Evolutionary conservation across 2,113 vertebrate species (phyloP).

Genomic region (Butorides virescens): DNA sequence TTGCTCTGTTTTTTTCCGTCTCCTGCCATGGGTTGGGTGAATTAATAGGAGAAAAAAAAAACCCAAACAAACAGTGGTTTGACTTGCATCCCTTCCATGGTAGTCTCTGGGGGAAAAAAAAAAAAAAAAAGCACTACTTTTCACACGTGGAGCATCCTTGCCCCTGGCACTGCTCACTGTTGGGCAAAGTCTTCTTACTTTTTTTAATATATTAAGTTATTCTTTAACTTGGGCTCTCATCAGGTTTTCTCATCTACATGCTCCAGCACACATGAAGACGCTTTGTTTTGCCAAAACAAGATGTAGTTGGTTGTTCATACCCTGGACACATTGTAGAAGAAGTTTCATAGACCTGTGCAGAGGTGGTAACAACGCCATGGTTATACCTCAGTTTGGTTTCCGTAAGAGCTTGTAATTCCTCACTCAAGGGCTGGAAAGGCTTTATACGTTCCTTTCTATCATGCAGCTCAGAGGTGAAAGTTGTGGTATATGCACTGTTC

Average conservation of each 20-base stretch:
- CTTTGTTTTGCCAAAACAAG: background rate
- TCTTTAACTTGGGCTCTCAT: background rate
- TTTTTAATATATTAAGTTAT: background rate
- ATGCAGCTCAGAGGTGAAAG: background rate
- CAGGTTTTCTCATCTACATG: accelerated
- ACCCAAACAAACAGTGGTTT: background rate
- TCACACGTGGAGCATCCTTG: background rate
- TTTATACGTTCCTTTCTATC: background rate
- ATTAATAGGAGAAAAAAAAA: background rate
- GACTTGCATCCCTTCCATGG: background rate
- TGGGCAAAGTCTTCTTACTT: background rate
- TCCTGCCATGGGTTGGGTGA: background rate
- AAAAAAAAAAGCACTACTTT: no score
- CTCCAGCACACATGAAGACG: background rate
- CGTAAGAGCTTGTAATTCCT: background rate
- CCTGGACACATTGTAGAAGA: background rate
- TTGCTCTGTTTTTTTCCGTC: background rate
- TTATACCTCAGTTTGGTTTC: background rate
- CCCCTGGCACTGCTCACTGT: background rate
- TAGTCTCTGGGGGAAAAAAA: background rate
- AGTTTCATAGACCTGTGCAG: background rate
- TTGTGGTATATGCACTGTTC: background rate
- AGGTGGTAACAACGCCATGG: accelerated
- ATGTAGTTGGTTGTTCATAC: background rate
- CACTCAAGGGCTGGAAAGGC: no score